These are phyloP conservation scores for Caloenas nicobarica DNA, from an alignment of 2,113 vertebrate species.

Conservation along the genomic window DNA sequence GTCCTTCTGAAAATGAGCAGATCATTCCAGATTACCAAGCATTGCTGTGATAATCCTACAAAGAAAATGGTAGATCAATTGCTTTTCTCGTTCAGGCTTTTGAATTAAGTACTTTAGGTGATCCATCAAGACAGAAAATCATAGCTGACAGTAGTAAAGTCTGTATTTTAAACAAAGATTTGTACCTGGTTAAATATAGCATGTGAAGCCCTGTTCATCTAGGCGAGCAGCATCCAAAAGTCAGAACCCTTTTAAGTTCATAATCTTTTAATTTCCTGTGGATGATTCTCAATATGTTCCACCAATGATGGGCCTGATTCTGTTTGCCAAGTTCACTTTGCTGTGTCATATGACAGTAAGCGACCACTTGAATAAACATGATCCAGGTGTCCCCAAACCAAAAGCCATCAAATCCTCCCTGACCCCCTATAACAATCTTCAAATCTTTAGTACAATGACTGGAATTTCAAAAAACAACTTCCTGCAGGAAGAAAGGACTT, in stretches of 20 bases:
- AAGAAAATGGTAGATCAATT: neutral
- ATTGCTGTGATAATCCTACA: neutral
- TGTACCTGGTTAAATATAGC: neutral
- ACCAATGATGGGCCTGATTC: neutral
- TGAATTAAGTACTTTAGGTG: neutral
- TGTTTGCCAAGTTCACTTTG: neutral
- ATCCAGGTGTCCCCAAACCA: neutral
- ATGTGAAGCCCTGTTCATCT: neutral
- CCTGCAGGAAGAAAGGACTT: neutral
- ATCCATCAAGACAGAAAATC: neutral
- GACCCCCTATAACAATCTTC: neutral
- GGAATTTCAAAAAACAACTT: neutral
- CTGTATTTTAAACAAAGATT: neutral
- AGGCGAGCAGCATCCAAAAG: neutral
- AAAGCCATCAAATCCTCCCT: neutral
- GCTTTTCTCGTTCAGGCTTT: neutral
- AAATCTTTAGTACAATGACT: neutral
- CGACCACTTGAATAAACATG: neutral
- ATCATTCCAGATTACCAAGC: neutral
- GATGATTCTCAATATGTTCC: neutral
- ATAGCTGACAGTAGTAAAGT: neutral
- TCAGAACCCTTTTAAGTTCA: neutral
- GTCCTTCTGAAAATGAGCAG: neutral
- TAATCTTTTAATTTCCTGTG: neutral
- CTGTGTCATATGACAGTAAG: neutral